Evolutionary conservation across 35 echinoderm and acorn worm genomes (phyloP).

Genomic region (Ptychodera flava): DNA sequence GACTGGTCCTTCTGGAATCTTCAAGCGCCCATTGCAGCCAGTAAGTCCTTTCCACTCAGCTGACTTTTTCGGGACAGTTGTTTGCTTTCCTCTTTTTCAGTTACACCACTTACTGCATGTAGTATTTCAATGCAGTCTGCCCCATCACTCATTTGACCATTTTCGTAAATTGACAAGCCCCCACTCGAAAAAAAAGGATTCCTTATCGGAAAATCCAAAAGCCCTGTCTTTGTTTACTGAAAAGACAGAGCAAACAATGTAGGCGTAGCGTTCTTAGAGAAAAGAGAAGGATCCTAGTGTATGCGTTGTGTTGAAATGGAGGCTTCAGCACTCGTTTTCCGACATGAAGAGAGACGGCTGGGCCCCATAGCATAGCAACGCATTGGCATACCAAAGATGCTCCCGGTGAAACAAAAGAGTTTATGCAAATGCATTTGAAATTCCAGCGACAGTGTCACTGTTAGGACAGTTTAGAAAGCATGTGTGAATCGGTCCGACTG

Average conservation of each 20-base stretch:
- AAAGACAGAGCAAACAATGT: too few species aligned
- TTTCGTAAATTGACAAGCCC: not conserved
- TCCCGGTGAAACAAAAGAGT: not conserved
- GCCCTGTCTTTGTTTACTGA: too few species aligned
- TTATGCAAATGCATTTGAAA: not conserved
- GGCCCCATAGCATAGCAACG: not conserved
- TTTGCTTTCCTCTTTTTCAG: too few species aligned
- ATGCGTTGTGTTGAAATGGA: too few species aligned
- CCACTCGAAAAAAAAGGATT: too few species aligned
- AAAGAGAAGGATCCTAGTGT: too few species aligned
- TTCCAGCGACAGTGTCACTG: not conserved
- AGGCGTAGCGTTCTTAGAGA: too few species aligned
- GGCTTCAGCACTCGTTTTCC: too few species aligned
- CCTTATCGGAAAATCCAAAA: too few species aligned
- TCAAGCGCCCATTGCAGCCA: not conserved
- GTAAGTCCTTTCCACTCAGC: not conserved
- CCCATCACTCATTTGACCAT: not conserved
- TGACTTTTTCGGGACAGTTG: not conserved
- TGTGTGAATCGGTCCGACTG: not conserved
- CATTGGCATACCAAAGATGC: not conserved
- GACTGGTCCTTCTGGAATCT: not conserved
- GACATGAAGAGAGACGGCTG: too few species aligned
- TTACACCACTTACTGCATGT: too few species aligned
- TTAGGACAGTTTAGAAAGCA: not conserved
- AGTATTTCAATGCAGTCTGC: not conserved